These are phyloP conservation scores for Orbicella faveolata DNA, from an alignment of 64 coral and sea anemone species.

Conservation along the genomic window DNA sequence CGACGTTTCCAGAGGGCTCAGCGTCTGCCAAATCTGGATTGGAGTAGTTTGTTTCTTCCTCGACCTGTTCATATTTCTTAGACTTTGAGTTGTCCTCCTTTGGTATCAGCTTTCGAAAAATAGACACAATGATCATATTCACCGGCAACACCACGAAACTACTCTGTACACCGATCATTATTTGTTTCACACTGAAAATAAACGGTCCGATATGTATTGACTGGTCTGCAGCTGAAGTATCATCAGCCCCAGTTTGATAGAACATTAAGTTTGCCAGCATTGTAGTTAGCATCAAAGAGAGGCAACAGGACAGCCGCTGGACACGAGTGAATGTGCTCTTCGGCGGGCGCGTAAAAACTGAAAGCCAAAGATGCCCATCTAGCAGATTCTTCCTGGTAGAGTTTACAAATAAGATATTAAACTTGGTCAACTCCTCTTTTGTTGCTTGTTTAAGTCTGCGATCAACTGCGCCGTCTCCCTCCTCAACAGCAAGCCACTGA, in stretches of 20 bases:
- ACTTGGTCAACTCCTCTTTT: slow-evolving; percentile 75
- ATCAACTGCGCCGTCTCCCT: slow-evolving; percentile 73
- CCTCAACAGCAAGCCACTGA: slow-evolving; percentile 87
- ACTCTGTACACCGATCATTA: slow-evolving; percentile 81
- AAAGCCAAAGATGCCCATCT: slow-evolving; percentile 88
- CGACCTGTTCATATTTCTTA: slow-evolving; percentile 37
- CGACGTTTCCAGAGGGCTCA: background rate
- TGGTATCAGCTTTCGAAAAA: slow-evolving; percentile 72
- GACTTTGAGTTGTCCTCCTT: slow-evolving; percentile 35
- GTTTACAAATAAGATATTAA: slow-evolving; percentile 86
- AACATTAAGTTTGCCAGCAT: slow-evolving; percentile 96
- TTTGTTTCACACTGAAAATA: slow-evolving; percentile 51
- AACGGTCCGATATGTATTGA: slow-evolving; percentile 60
- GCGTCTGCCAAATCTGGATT: background rate
- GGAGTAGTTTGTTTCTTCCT: background rate
- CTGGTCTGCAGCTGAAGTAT: background rate
- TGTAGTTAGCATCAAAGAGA: slow-evolving; percentile 69
- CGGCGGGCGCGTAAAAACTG: slow-evolving; percentile 76
- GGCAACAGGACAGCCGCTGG: slow-evolving; percentile 80
- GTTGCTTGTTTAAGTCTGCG: slow-evolving; percentile 33
- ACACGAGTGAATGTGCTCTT: slow-evolving; percentile 85
- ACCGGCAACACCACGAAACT: slow-evolving; percentile 82
- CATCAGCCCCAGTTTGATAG: slow-evolving; percentile 56
- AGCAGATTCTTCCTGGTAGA: slow-evolving; percentile 85
- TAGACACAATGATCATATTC: slow-evolving; percentile 67